These are phyloP conservation scores for Brachionus koreanus DNA, from an alignment of 1,140 invertebrate genomes.

Conservation along the genomic window DNA sequence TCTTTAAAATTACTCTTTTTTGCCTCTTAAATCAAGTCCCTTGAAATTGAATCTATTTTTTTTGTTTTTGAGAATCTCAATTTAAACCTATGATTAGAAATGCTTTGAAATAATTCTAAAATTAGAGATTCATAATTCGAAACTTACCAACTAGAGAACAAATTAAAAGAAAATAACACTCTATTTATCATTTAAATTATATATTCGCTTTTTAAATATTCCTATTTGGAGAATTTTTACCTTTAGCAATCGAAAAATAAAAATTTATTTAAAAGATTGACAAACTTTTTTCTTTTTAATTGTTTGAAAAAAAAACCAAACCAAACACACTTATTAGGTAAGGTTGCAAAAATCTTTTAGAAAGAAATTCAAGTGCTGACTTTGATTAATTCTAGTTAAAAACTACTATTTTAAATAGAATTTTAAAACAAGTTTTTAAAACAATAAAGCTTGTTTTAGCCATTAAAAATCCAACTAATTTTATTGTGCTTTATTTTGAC, in stretches of 20 bases:
- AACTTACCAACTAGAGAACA: not conserved
- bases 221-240: not conserved
- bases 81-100: not conserved
- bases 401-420: not conserved
- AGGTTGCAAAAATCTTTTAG: not conserved
- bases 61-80: not conserved
- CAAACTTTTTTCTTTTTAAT: not conserved
- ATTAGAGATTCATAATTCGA: not conserved
- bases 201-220: not conserved
- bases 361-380: not conserved
- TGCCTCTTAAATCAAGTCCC: no score
- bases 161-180: not conserved
- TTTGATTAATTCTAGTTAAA: not conserved
- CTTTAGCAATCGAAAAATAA: not conserved
- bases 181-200: conserved; percentile 1
- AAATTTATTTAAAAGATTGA: not conserved
- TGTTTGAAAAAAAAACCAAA: not conserved
- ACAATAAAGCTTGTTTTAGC: not conserved
- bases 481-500: not conserved
- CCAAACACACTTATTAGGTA: not conserved
- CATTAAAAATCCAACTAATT: not conserved
- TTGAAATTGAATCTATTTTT: no score
- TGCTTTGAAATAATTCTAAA: not conserved
- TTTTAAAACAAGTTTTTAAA: not conserved
- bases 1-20: no score